Evolutionary conservation across 2,113 vertebrate species (phyloP).

Genomic region (Corythoichthys intestinalis): DNA sequence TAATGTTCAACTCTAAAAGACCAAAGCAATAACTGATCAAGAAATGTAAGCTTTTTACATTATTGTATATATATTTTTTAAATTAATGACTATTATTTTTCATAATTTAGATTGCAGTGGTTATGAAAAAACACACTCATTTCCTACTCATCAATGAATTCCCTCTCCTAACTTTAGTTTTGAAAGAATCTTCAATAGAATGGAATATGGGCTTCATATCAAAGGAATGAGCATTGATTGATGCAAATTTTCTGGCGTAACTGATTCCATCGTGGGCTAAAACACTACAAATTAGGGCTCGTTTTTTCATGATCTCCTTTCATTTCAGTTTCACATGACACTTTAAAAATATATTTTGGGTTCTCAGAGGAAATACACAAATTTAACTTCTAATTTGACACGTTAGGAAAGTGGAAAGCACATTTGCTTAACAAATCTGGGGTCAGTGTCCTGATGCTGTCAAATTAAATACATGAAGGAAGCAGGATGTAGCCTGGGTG

Average conservation of each 20-base stretch:
- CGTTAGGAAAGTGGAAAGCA: too few relatives aligned
- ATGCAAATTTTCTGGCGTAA: slow-evolving; percentile 40
- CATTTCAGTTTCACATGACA: slow-evolving; percentile 54
- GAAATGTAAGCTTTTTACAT: too few relatives aligned
- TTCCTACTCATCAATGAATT: slow-evolving; percentile 31
- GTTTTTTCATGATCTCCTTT: slow-evolving; percentile 52
- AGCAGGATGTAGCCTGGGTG: too few relatives aligned
- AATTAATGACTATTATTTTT: too few relatives aligned
- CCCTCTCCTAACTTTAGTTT: slow-evolving; percentile 29
- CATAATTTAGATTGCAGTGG: too few relatives aligned
- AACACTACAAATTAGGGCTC: slow-evolving; percentile 45
- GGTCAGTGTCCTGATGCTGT: too few relatives aligned
- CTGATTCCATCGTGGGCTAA: slow-evolving; percentile 42
- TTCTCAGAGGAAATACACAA: slow-evolving; percentile 66
- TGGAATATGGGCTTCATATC: slow-evolving; percentile 44
- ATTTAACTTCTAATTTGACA: slow-evolving; percentile 59
- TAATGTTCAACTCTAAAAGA: too few relatives aligned
- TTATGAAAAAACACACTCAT: slow-evolving; percentile 32
- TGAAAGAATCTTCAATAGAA: slow-evolving; percentile 41
- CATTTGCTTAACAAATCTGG: too few relatives aligned
- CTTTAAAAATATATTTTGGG: slow-evolving; percentile 59
- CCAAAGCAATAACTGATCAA: too few relatives aligned
- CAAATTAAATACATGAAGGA: too few relatives aligned
- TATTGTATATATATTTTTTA: too few relatives aligned
- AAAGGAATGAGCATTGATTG: slow-evolving; percentile 42